A percentile compares a stretch with the other conserved stretches of the same genome.
Evolutionary conservation across 2,888 invertebrate species (phyloP).

Genomic region (Cryptus armator): DNA sequence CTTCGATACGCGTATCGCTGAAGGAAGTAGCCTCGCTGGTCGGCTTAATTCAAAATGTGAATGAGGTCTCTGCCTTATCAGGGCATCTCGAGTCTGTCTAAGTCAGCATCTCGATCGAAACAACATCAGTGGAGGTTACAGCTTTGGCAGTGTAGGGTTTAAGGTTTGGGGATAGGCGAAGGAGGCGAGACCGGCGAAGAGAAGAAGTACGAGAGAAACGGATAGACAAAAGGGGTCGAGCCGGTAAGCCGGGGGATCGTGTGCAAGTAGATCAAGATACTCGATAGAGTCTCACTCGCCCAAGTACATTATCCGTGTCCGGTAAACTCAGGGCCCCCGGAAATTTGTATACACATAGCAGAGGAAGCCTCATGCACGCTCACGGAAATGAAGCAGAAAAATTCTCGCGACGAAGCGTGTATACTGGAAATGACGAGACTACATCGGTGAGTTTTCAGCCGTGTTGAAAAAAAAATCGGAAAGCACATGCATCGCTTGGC

Average conservation of each 20-base stretch:
- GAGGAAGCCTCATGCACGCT: neutral
- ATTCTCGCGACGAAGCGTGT: neutral
- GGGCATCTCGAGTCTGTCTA: constrained; percentile 71
- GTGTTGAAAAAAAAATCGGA: too few relatives aligned
- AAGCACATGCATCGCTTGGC: too few relatives aligned
- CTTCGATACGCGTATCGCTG: neutral
- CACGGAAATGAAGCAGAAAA: neutral
- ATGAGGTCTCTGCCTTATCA: constrained; percentile 74
- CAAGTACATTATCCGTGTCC: constrained; percentile 18
- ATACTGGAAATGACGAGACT: too few relatives aligned
- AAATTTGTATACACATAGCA: neutral
- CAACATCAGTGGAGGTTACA: constrained; percentile 36
- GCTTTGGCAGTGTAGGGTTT: constrained; percentile 17
- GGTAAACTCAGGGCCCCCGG: neutral
- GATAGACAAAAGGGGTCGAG: constrained; percentile 42
- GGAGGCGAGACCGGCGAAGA: neutral
- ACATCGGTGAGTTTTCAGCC: too few relatives aligned
- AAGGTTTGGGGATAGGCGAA: constrained; percentile 21
- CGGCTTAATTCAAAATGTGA: constrained; percentile 58
- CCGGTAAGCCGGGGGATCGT: constrained; percentile 12
- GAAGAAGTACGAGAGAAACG: constrained; percentile 4
- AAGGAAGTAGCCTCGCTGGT: neutral
- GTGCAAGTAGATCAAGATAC: constrained; percentile 59
- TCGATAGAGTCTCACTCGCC: constrained; percentile 21
- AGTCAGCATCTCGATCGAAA: constrained; percentile 68